Base-by-base conservation (phyloP, 2,113 vertebrate genomes). In the Nerophis lumbriciformis region DNA sequence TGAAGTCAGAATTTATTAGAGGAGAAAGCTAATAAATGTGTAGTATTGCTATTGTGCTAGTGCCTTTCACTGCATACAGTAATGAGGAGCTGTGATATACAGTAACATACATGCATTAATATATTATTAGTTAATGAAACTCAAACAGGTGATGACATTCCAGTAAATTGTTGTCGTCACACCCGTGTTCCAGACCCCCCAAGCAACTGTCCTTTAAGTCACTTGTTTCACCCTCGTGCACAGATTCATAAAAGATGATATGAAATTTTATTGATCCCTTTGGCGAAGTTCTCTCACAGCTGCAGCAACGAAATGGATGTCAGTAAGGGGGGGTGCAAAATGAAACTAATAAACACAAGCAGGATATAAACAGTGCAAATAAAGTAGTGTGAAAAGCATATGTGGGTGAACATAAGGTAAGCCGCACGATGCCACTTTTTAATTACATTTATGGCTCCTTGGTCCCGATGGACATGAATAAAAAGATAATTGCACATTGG, bases 211-310 rank as follows among this genome's bases (percentile, higher is more conserved):
- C 68, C 48, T 58, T 67, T 60, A 56, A 66, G 44, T 65, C 19
- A 53, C 35, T 13, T 53, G 66, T 39, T 64, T 65, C 49, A 48
- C 38, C 56, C 50, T 65, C 48, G 66, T 74, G 70, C 61, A 55
- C 39, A 45, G 63, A 74, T 69, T 74, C 60, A 58, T 75, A 75
- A 70, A 76, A 62, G 51, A 68, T 65, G 59, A 79, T 60, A 59
- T 61, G 44, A 60, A 66, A 78, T 78, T 64, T 79, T 67, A 72
- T 80, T 71, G 54, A 78, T 76, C 61, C 65, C 67, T 61, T 36
- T 61, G 38, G 57, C 61, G 57, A 70, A 52, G 68, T 66, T 58
- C 52, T 67, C 61, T 61, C 68, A 36, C 53, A 48, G 59, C 61
- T 59, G 63, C 45, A 21, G 61, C 5, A 59, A 38, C 63, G 48